Base-by-base conservation (phyloP, 2,113 vertebrate species). In the Terrapene triunguis region DNA sequence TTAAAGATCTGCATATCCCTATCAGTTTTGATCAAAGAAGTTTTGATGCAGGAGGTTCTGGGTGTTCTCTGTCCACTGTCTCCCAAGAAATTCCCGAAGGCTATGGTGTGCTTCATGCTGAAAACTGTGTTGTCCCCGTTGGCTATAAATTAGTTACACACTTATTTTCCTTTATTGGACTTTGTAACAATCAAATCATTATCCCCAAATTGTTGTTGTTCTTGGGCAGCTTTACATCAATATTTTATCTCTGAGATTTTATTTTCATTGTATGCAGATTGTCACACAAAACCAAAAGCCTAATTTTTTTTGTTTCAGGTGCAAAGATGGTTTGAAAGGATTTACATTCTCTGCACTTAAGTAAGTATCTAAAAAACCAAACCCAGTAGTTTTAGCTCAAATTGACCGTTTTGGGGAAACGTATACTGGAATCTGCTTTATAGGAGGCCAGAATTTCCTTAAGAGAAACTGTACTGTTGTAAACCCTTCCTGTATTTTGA, bases 281-380 rank as follows among this genome's bases (percentile, higher is more conserved):
- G 0, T 65, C 90, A 27, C 0, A 93, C 32, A 82, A 57, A 80
- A 21, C 22, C 22, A 29, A 91, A 92, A 54, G 3, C 82, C 5
- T 89, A 80, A 29, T 0, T 90, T 96, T 98, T 98, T 92, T 22
- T 98, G 74, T 98, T 98, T 92, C 97, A 99, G 99, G 95, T 99
- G 98, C 98, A 99, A 99, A 98, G 99, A 99, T 91, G 99, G 99
- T 85, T 99, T 99, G 94, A 99, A 99, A 97, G 99, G 99, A 96
- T 99, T 99, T 98, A 98, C 99, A 5, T 99, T 99, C 92, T 99
- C 99, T 62, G 99, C 99, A 10, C 98, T 99, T n/a, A 99, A 99
- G 99, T 99, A 98, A 99, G 99, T 98, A 50, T 89, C 50, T 35
- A 8, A 44, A 87, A 53, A 10, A 24, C 57, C 85, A 55, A 48